Conservation (phyloP, 2,113 vertebrate species). For the Neogale vison region DNA sequence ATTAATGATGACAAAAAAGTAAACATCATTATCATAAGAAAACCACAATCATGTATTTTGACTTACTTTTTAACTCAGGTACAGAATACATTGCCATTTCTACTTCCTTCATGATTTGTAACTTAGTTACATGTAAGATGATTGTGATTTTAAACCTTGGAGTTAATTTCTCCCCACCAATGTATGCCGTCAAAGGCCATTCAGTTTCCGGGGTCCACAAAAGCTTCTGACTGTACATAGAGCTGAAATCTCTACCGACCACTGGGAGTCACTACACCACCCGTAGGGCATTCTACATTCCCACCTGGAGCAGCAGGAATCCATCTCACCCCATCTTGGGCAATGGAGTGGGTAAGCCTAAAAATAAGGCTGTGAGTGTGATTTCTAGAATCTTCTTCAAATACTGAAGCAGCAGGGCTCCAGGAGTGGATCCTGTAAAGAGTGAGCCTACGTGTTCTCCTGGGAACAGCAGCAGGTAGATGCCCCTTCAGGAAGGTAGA, state of each 20-base stretch:
- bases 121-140: background rate
- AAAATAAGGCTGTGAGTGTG: background rate
- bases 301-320: background rate
- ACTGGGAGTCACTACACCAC: background rate
- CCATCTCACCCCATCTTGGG: background rate
- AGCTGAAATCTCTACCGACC: background rate
- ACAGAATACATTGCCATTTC: background rate
- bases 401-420: background rate
- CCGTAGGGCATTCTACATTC: background rate
- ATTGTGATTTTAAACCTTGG: background rate
- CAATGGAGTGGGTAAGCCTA: background rate
- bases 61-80: background rate
- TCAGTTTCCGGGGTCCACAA: background rate
- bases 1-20: background rate
- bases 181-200: background rate
- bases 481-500: background rate
- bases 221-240: background rate
- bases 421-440: background rate
- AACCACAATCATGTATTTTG: background rate
- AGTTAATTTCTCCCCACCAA: background rate
- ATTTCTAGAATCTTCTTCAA: background rate
- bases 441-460: no score
- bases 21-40: background rate
- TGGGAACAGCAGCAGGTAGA: rapidly evolving
- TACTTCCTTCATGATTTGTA: background rate